Conservation (phyloP, 2,797 vertebrate genomes). For the Peromyscus nudipes region DNA sequence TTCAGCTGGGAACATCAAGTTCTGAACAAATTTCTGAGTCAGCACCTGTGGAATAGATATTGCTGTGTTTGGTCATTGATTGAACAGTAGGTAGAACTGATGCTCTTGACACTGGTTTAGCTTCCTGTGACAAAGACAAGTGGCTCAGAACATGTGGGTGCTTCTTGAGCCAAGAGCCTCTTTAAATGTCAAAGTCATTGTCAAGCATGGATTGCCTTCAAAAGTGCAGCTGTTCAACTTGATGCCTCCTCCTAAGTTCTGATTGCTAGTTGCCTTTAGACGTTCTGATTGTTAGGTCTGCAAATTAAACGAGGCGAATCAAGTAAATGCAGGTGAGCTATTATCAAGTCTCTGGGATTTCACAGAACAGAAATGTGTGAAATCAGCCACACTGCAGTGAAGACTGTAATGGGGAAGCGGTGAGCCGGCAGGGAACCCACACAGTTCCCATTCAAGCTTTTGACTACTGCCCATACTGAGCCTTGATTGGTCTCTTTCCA, state of each 20-base stretch:
- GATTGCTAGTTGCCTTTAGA: neutral
- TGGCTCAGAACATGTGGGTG: conserved; percentile 41
- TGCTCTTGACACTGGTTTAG: conserved; percentile 25
- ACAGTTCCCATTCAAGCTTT: neutral
- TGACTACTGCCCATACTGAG: neutral
- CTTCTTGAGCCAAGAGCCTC: conserved; percentile 11
- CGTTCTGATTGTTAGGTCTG: conserved; percentile 18
- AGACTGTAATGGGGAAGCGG: neutral
- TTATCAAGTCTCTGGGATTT: neutral
- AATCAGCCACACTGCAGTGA: neutral
- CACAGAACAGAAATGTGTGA: neutral
- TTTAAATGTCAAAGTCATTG: conserved; percentile 26
- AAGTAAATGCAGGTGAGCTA: neutral
- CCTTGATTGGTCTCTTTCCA: neutral
- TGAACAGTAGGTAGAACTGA: neutral
- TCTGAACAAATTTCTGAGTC: conserved; percentile 51
- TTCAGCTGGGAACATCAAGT: conserved; percentile 60
- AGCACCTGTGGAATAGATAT: neutral
- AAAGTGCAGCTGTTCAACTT: neutral
- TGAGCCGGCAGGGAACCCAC: fast-evolving
- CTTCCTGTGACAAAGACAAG: conserved; percentile 48
- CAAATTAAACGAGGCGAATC: neutral
- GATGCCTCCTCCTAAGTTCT: neutral
- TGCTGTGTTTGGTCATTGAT: conserved; percentile 25
- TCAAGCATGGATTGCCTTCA: conserved; percentile 2